phyloP scores from a whole-genome alignment of 2,113 vertebrate species.

The Aphelocoma coerulescens region DNA sequence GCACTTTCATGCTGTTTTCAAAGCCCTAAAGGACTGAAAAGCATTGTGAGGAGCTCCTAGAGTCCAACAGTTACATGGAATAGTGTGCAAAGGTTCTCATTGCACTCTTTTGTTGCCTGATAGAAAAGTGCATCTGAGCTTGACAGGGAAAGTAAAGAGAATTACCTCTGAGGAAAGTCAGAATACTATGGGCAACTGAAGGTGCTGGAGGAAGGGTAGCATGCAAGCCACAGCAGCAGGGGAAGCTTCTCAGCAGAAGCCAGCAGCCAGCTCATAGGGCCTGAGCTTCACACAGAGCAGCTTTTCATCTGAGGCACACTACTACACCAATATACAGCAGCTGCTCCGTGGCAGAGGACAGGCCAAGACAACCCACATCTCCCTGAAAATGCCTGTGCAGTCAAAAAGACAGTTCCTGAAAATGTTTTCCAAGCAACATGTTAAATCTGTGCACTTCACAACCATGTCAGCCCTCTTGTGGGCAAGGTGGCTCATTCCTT shows the following conservation, averaged over 20 bases:
- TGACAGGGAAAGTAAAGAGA: background rate
- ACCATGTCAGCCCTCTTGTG: rapidly evolving
- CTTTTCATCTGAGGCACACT: background rate
- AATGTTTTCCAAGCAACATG: background rate
- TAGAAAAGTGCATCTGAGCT: background rate
- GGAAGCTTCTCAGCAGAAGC: background rate
- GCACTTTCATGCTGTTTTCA: conserved; percentile 25
- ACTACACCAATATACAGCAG: rapidly evolving
- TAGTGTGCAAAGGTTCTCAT: background rate
- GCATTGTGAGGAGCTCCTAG: background rate
- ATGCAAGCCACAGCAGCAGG: background rate
- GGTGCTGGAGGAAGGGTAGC: background rate
- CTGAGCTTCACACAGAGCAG: background rate
- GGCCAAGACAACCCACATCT: background rate
- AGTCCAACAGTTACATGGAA: background rate
- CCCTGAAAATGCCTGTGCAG: background rate
- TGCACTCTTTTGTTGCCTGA: background rate
- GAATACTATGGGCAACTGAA: background rate
- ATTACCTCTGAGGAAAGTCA: background rate
- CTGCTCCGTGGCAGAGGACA: background rate
- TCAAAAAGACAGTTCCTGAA: background rate
- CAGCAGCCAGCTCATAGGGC: background rate
- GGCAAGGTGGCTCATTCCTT: background rate
- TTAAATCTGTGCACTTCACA: background rate
- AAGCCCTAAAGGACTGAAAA: conserved; percentile 10